Evolutionary conservation across 2,888 invertebrate genomes (phyloP).

Genomic region (Eupithecia exiguata): DNA sequence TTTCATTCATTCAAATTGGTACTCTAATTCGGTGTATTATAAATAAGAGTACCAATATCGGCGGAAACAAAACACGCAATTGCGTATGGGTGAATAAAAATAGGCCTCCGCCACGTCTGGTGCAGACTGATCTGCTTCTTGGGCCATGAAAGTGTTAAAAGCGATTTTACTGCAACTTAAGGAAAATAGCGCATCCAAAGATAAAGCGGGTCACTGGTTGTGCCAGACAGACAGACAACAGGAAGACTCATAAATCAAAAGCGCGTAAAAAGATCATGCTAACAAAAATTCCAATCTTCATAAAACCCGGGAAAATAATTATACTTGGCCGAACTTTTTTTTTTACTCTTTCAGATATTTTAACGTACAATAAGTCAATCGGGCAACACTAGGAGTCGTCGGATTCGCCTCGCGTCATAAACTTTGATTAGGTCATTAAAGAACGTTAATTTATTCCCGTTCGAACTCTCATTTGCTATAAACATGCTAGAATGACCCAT

Average conservation of each 20-base stretch:
- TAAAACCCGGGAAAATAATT: constrained; percentile 81
- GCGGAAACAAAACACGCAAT: too few species aligned
- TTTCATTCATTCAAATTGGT: too few species aligned
- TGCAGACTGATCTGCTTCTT: too few species aligned
- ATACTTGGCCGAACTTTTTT: constrained; percentile 52
- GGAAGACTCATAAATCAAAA: constrained; percentile 75
- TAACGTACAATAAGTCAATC: constrained; percentile 79
- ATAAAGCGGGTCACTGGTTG: constrained; percentile 17
- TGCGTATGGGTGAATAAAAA: too few species aligned
- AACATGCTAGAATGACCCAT: constrained; percentile 70
- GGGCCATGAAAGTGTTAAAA: too few species aligned
- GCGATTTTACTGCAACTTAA: not conserved
- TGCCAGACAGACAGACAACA: constrained; percentile 49
- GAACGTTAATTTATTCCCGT: constrained; percentile 81
- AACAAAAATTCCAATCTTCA: constrained; percentile 80
- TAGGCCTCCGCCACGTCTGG: too few species aligned
- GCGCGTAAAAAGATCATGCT: constrained; percentile 71
- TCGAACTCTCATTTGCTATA: constrained; percentile 74
- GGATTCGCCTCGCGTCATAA: constrained; percentile 83
- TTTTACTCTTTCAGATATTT: constrained; percentile 43
- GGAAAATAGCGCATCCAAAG: constrained; percentile 16
- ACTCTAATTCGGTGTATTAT: too few species aligned
- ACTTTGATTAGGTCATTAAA: constrained; percentile 84
- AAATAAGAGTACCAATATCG: too few species aligned
- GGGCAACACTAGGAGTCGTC: constrained; percentile 81